Evolutionary conservation across 2,113 vertebrate genomes (phyloP), one percentile per base, ranked within the genome.

Genomic region (Nycticryphes semicollaris): DNA sequence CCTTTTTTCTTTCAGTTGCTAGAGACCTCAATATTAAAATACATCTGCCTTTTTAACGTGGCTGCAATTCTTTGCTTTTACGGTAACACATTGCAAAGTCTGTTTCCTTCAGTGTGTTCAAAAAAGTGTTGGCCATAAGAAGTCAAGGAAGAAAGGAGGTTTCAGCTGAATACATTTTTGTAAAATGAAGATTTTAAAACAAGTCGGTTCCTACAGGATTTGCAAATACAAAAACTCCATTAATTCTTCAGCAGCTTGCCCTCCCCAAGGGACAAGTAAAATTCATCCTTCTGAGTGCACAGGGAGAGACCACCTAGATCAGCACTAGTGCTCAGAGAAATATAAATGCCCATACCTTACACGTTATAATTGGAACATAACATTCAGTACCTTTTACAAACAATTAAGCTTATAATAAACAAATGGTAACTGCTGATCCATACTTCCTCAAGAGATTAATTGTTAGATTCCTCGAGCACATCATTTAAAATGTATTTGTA

Each of bases 381-480:
- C 21, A 8, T 73, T 85, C 78, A 51, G 41, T 62, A 76, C 20
- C 24, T 90, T 86, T 77, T 60, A 87, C 39, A 93, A 95, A 78
- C 50, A 87, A 84, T 39, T 70, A 86, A 35, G 48, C 10, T 72
- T 56, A 48, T 16, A 75, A 78, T 60, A 89, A 97, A 88, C 75
- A 93, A 94, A 76, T 12, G 27, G 51, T 75, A 89, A 70, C 47
- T 59, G 68, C 47, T 74, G 43, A 51, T 30, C 85, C 2, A 1
- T 33, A 51, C 24, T 90, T 84, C 76, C 91, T 70, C 93, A 81
- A 56, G 84, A 91, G 86, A 91, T 62, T 92, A 93, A 94, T 84
- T 88, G 57, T 62, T 81, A 79, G 33, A 60, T 82, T 75, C 57
- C 64, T 91, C 77, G 75, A 92, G 91, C 66, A 72, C 69, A 78